phyloP scores from a whole-genome alignment of 2,888 invertebrate genomes.

The Pseudococcus viburni region DNA sequence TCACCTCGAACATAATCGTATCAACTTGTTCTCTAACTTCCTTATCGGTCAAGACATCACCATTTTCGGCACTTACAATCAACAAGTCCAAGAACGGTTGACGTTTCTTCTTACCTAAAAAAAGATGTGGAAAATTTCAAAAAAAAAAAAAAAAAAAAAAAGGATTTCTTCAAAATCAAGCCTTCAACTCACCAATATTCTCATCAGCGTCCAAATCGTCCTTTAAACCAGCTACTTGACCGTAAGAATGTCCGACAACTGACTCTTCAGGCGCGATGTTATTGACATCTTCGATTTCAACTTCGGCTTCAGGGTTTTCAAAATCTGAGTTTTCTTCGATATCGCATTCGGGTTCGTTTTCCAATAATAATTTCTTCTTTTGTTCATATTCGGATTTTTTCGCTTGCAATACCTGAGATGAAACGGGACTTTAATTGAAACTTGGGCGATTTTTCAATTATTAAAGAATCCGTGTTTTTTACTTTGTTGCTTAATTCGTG shows the following conservation, averaged over 20 bases:
- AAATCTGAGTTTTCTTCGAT: slow-evolving; percentile 71
- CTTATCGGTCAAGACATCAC: slow-evolving; percentile 80
- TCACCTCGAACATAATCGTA: slow-evolving; percentile 89
- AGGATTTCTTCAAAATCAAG: too few species aligned
- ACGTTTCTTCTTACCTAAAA: slow-evolving; percentile 82
- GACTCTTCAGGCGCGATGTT: too few species aligned
- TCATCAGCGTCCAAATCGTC: slow-evolving; percentile 89
- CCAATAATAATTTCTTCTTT: slow-evolving; percentile 71
- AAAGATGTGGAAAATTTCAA: too few species aligned
- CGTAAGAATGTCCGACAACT: slow-evolving; percentile 74
- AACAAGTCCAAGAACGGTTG: slow-evolving; percentile 91
- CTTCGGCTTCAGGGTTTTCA: too few species aligned
- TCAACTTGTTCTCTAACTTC: slow-evolving; percentile 91
- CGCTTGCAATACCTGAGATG: slow-evolving; percentile 76
- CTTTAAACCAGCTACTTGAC: slow-evolving; percentile 81
- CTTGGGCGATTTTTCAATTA: not conserved
- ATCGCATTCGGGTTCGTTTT: slow-evolving; percentile 59
- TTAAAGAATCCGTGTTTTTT: slow-evolving; percentile 60
- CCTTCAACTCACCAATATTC: slow-evolving; percentile 77
- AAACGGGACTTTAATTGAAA: slow-evolving; percentile 4
- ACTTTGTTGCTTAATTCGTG: slow-evolving; percentile 87
- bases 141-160: too few species aligned
- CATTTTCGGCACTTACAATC: slow-evolving; percentile 86
- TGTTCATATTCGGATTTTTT: slow-evolving; percentile 83
- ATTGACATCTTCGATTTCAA: too few species aligned